Evolutionary conservation across 1,140 invertebrate species (phyloP).

Genomic region (Cydia pomonella): DNA sequence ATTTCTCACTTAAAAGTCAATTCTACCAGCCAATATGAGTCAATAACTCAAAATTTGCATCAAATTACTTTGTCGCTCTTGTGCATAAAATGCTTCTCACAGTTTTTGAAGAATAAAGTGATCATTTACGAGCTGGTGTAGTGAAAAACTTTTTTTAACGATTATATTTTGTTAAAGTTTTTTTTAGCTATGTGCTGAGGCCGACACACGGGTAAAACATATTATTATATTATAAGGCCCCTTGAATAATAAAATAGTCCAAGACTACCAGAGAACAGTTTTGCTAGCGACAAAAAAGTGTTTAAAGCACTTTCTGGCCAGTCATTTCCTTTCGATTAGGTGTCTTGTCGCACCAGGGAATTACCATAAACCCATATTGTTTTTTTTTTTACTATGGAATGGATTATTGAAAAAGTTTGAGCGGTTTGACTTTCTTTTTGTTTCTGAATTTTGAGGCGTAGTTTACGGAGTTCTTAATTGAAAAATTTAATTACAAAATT

Average conservation of each 20-base stretch:
- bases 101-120: no score
- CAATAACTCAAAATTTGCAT: no score
- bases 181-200: not conserved
- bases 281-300: conserved; percentile 11
- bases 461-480: no score
- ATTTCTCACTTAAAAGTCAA: no score
- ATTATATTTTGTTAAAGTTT: no score
- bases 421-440: not conserved
- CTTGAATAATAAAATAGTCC: conserved; percentile 1
- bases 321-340: conserved; percentile 17
- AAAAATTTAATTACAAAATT: no score
- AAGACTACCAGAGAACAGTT: not conserved
- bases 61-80: no score
- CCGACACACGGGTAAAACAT: no score
- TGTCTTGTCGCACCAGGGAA: conserved; percentile 4
- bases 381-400: conserved; percentile 4
- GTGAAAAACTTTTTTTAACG: no score
- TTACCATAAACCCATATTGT: conserved; percentile 9
- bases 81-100: no score
- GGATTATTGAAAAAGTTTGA: not conserved
- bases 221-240: not conserved
- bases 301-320: not conserved
- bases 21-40: no score
- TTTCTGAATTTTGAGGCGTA: not conserved
- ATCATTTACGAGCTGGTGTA: no score